Conservation (phyloP, 2,113 vertebrate species). For the Diadophis punctatus region DNA sequence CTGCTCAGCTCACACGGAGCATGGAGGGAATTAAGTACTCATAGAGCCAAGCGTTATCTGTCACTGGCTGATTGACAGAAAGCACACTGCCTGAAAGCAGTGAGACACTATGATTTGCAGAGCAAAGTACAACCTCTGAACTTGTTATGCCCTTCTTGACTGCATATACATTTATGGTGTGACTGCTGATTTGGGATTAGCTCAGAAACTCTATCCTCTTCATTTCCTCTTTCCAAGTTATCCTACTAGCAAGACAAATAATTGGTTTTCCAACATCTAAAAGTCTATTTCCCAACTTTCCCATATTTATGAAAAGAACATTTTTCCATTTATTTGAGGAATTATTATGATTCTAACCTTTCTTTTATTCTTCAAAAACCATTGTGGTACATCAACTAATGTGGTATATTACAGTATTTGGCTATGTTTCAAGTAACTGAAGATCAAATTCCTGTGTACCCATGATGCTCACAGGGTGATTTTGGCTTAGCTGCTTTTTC, state of each 20-base stretch:
- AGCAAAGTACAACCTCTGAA: constrained; percentile 39
- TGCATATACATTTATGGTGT: constrained; percentile 43
- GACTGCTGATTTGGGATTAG: constrained; percentile 41
- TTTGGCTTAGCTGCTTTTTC: not conserved
- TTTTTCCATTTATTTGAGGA: constrained; percentile 27
- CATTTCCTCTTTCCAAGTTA: constrained; percentile 54
- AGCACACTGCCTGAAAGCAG: constrained; percentile 32
- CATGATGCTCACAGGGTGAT: not conserved
- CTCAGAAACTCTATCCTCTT: constrained; percentile 42
- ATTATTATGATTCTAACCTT: not conserved
- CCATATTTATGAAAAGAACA: constrained; percentile 21
- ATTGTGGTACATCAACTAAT: constrained; percentile 33
- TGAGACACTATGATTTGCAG: not conserved
- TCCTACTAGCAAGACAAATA: constrained; percentile 59
- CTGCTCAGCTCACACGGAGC: constrained; percentile 32
- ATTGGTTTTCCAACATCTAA: constrained; percentile 54
- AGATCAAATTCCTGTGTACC: not conserved
- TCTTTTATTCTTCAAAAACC: constrained; percentile 30
- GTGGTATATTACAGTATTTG: constrained; percentile 26
- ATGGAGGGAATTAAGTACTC: constrained; percentile 31
- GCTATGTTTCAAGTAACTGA: not conserved
- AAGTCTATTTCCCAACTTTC: constrained; percentile 19
- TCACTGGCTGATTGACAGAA: constrained; percentile 52
- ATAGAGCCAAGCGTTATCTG: constrained; percentile 37
- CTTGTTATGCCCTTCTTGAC: constrained; percentile 33